A percentile compares a stretch with the other conserved stretches of the same genome.
These are phyloP conservation scores for Parnassius apollo DNA, from an alignment of 2,888 invertebrate genomes.

Conservation along the genomic window DNA sequence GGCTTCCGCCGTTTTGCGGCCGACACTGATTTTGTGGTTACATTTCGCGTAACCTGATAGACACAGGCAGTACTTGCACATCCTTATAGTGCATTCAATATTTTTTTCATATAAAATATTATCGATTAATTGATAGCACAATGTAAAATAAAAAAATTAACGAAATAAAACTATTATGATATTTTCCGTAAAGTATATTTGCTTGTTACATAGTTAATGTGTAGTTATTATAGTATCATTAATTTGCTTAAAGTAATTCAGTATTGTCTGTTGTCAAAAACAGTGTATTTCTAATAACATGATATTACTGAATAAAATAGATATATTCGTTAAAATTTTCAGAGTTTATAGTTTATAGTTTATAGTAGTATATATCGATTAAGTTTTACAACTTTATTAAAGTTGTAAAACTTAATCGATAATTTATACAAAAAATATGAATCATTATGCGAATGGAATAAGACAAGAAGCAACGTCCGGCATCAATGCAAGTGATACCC, in stretches of 20 bases:
- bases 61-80: slow-evolving; percentile 61
- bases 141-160: no score
- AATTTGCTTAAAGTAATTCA: no score
- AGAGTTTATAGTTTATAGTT: no score
- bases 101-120: slow-evolving; percentile 23
- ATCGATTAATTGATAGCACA: not conserved
- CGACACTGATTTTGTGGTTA: slow-evolving; percentile 76
- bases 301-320: no score
- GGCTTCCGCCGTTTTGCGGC: slow-evolving; percentile 78
- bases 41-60: slow-evolving; percentile 79
- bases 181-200: no score
- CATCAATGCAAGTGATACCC: slow-evolving; percentile 73
- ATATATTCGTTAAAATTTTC: not conserved
- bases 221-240: no score
- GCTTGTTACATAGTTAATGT: no score
- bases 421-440: slow-evolving; percentile 10
- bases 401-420: not conserved
- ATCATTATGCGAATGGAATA: slow-evolving; percentile 24
- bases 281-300: no score
- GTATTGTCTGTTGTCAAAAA: no score
- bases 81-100: slow-evolving; percentile 51
- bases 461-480: slow-evolving; percentile 64
- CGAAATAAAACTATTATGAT: no score
- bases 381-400: no score
- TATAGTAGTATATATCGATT: no score